These are phyloP conservation scores for Drosophila subquinaria DNA, from an alignment of 2,888 invertebrate genomes.

Conservation along the genomic window DNA sequence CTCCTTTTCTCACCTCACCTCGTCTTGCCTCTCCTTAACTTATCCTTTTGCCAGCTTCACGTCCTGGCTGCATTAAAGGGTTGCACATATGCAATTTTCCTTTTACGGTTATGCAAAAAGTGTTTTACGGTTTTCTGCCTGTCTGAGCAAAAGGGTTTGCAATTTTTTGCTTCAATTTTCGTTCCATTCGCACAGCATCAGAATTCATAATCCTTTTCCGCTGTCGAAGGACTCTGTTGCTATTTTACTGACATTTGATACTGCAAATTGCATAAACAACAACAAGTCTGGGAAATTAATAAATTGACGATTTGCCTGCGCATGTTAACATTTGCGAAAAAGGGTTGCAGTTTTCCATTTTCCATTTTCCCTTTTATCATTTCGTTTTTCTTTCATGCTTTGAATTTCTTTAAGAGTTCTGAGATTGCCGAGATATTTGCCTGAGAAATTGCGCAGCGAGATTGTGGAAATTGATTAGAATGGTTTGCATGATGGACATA, in stretches of 20 bases:
- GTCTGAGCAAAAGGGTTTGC: conserved; percentile 63
- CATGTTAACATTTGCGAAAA: conserved; percentile 23
- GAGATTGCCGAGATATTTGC: conserved; percentile 23
- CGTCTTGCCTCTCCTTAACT: conserved; percentile 7
- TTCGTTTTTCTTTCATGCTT: conserved; percentile 11
- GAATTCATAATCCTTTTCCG: conserved; percentile 68
- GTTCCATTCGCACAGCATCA: conserved; percentile 39
- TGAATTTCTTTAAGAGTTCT: conserved; percentile 28
- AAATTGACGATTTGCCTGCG: conserved; percentile 57
- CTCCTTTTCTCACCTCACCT: neutral
- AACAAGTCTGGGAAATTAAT: conserved; percentile 72
- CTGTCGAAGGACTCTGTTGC: conserved; percentile 39
- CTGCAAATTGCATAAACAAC: conserved; percentile 74
- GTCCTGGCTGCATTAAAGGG: conserved; percentile 55
- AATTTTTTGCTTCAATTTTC: conserved; percentile 16
- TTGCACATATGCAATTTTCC: conserved; percentile 49
- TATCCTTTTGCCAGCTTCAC: conserved; percentile 11
- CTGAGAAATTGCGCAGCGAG: conserved; percentile 31
- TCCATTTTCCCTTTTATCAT: conserved; percentile 4
- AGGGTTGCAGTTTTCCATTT: conserved; percentile 55
- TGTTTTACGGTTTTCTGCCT: conserved; percentile 72
- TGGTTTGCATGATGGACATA: neutral
- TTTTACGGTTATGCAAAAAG: conserved; percentile 52
- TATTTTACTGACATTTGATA: conserved; percentile 70
- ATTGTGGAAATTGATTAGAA: conserved; percentile 31